These are phyloP conservation scores for Malacoraja senta DNA, from an alignment of 2,797 vertebrate genomes.

Conservation along the genomic window DNA sequence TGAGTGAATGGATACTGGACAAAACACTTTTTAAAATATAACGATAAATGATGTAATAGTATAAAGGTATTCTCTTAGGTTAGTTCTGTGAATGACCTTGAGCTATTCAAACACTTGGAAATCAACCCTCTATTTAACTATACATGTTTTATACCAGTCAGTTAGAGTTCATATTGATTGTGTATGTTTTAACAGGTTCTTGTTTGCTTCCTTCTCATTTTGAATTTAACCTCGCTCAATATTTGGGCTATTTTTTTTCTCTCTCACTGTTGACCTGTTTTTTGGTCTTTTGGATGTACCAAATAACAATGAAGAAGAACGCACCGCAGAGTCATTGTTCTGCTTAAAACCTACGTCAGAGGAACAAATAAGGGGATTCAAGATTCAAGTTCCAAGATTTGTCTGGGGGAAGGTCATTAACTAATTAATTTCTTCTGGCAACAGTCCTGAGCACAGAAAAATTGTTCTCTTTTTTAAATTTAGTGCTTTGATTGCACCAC, in stretches of 20 bases:
- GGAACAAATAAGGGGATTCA: background rate
- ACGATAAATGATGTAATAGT: background rate
- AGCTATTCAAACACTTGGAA: constrained; percentile 7
- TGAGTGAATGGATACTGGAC: background rate
- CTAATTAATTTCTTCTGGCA: background rate
- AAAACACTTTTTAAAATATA: background rate
- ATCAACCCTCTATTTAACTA: background rate
- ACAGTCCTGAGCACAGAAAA: background rate
- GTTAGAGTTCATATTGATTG: background rate
- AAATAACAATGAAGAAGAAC: background rate
- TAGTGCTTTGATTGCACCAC: background rate
- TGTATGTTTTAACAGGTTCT: background rate
- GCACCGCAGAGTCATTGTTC: background rate
- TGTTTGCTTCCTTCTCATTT: background rate
- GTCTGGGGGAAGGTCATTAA: background rate
- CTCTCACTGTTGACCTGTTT: background rate
- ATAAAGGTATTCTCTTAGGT: background rate
- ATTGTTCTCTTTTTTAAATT: background rate
- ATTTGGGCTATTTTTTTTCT: background rate
- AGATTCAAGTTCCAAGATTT: background rate
- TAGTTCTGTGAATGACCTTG: background rate
- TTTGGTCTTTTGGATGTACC: background rate
- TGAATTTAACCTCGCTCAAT: background rate
- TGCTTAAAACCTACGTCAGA: background rate
- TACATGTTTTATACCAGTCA: background rate